These are phyloP conservation scores for Cosmia trapezina DNA, from an alignment of 2,888 invertebrate genomes.

Conservation along the genomic window DNA sequence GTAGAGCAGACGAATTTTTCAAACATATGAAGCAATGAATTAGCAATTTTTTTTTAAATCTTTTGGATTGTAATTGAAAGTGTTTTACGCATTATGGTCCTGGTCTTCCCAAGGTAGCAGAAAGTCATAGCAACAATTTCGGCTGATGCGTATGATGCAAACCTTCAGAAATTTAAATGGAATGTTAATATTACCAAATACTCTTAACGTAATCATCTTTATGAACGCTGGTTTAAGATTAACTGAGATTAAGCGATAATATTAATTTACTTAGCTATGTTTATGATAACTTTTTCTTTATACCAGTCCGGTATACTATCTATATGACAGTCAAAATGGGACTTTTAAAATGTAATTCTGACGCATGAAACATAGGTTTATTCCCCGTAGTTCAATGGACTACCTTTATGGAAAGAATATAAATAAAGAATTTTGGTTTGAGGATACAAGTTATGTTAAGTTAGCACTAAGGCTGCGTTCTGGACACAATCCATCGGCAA, in stretches of 20 bases:
- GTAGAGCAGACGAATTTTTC: no score
- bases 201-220: slow-evolving; percentile 37
- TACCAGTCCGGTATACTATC: not conserved
- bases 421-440: no score
- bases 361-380: not conserved
- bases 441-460: no score
- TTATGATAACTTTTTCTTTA: slow-evolving; percentile 9
- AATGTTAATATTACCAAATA: slow-evolving; percentile 46
- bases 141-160: not conserved
- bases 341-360: not conserved
- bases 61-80: no score
- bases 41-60: no score
- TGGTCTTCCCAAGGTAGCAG: not conserved
- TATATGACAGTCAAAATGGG: not conserved
- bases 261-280: slow-evolving; percentile 9
- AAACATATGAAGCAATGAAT: no score
- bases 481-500: no score
- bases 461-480: no score
- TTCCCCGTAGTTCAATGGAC: not conserved
- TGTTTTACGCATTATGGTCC: no score
- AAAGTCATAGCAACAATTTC: not conserved
- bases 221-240: slow-evolving; percentile 34
- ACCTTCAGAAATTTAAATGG: slow-evolving; percentile 7
- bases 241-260: slow-evolving; percentile 38
- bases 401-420: not conserved